Evolutionary conservation across 2,797 vertebrate genomes (phyloP).

Genomic region (Heliangelus exortis): DNA sequence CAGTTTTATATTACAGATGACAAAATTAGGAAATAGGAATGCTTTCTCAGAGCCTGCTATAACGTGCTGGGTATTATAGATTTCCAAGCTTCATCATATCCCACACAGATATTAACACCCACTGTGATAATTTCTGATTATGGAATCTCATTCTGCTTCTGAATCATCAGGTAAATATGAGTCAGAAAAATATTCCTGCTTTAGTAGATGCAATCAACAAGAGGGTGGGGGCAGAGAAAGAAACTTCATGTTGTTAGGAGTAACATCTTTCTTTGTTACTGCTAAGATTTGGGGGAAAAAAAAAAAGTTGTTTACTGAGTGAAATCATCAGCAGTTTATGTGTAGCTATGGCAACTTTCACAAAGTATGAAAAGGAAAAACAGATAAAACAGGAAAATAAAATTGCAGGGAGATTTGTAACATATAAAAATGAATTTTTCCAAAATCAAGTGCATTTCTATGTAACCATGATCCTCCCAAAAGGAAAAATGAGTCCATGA

Average conservation of each 20-base stretch:
- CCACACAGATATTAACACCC: neutral
- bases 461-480: neutral
- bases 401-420: neutral
- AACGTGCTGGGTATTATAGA: fast-evolving
- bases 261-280: neutral
- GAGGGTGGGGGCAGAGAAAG: neutral
- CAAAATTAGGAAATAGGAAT: neutral
- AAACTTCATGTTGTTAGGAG: neutral
- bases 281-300: neutral
- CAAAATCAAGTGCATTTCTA: neutral
- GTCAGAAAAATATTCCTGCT: neutral
- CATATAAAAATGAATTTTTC: constrained; percentile 1
- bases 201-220: neutral
- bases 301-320: neutral
- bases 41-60: neutral
- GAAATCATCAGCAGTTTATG: neutral
- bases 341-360: constrained; percentile 44
- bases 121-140: neutral
- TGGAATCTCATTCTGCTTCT: neutral
- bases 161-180: neutral
- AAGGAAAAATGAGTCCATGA: neutral
- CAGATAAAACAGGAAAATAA: neutral
- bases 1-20: neutral
- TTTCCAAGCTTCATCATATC: neutral
- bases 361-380: neutral